These are phyloP conservation scores for Melanotus villosus DNA, from an alignment of 2,888 invertebrate genomes.

Conservation along the genomic window DNA sequence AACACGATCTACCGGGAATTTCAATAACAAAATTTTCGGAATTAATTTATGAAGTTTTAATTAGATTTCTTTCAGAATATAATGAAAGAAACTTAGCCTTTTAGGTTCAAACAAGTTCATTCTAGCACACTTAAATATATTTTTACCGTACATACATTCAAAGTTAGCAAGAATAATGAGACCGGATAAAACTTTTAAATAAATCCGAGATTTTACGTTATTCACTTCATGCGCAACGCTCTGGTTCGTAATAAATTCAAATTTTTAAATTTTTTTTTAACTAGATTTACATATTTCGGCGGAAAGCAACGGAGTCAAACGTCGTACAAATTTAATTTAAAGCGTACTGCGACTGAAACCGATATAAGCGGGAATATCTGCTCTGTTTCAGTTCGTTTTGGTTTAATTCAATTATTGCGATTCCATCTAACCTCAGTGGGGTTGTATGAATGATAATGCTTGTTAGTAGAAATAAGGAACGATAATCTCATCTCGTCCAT, in stretches of 20 bases:
- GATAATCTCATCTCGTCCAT: neutral
- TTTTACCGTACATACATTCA: too few relatives aligned
- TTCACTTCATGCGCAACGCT: neutral
- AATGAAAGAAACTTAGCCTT: neutral
- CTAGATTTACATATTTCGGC: constrained; percentile 22
- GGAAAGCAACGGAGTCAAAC: constrained; percentile 17
- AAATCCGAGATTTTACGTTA: too few relatives aligned
- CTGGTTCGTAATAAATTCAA: neutral
- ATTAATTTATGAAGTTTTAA: constrained; percentile 5
- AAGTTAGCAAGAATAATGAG: too few relatives aligned
- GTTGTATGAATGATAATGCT: neutral
- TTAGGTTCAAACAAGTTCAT: neutral
- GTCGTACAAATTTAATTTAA: constrained; percentile 25
- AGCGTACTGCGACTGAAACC: neutral
- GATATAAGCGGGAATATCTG: constrained; percentile 13
- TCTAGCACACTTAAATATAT: too few relatives aligned
- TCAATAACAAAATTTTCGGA: neutral
- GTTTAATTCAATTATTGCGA: constrained; percentile 30
- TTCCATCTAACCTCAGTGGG: constrained; percentile 5
- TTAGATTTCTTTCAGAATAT: neutral
- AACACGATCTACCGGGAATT: neutral
- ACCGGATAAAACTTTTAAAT: too few relatives aligned
- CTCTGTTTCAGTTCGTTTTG: constrained; percentile 24
- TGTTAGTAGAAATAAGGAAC: neutral
- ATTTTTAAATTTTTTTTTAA: neutral